Base-by-base conservation (phyloP, 1,140 invertebrate species). In the Lysiphlebus fabarum region DNA sequence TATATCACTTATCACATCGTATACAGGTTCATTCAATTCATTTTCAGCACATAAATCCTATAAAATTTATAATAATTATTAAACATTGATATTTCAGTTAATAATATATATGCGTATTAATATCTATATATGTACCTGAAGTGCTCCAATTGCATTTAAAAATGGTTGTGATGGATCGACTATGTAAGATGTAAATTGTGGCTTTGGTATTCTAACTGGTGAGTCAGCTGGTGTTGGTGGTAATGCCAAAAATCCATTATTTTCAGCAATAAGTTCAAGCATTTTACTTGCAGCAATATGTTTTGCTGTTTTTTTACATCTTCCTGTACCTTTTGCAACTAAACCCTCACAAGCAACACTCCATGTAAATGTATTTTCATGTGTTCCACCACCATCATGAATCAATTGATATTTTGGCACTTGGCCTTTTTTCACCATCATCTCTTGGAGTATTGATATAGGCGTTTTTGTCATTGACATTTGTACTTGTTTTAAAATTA, bases 271-370 rank as follows among this genome's bases (percentile, higher is more conserved):
- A 37, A 71, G 70, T 62, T 83, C 80, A 7, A 88, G 65, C 59
- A 86, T 78, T 44, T 79, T 77, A 63, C 81, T 81, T 3, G 87
- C 87, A 49, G 86, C 86, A 60, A 81, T 77, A 66, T 89, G 87
- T 67, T 89, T 89, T 0, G 87, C 86, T 74, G 86, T 86, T 73
- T 89, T 87, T 72, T 88, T 87, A 63, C 84, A 86, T 59, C 86
- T 81, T 14, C 86, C 85, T 11, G 73, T 72, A 10, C 85, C 86
- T 55, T 65, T 74, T 7, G 84, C 84, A 59, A 37, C 40, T 7
- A 77, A 64, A 6, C 74, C 74, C 47, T 75, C 70, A 47, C 77
- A 81, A 5, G 57, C 58, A 2, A 85, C 83, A 64, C 83, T 74
- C 72, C 86, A 90, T 6, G 84, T 84, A 70, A 90, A 92, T 37